Evolutionary conservation across 1,140 invertebrate genomes (phyloP).

Genomic region (Campoletis sonorensis): DNA sequence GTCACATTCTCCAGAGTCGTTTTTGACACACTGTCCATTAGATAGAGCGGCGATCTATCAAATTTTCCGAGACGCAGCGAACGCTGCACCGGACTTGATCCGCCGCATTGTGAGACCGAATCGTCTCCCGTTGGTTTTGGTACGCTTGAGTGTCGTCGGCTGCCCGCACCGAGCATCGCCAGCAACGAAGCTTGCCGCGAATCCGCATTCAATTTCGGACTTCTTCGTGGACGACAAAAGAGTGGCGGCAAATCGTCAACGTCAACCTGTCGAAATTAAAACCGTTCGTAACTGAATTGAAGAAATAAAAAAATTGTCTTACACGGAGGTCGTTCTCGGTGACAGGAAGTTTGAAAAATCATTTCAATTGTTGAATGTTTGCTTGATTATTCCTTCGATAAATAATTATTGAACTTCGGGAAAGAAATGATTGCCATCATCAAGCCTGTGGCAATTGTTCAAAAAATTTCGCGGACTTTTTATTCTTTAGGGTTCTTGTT

Average conservation of each 20-base stretch:
- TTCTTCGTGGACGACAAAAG: constrained; percentile 86
- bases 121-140: constrained; percentile 68
- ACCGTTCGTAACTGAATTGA: neutral
- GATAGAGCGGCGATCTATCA: constrained; percentile 64
- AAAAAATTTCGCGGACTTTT: too few species aligned
- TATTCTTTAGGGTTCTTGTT: too few species aligned
- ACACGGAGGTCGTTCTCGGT: neutral
- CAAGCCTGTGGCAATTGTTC: too few species aligned
- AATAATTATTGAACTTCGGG: too few species aligned
- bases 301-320: too few species aligned
- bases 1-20: constrained; percentile 74
- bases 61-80: constrained; percentile 59
- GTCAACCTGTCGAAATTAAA: constrained; percentile 79
- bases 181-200: constrained; percentile 81
- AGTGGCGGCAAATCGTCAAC: constrained; percentile 86
- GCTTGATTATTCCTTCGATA: too few species aligned
- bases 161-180: constrained; percentile 73
- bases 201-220: constrained; percentile 84
- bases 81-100: constrained; percentile 66
- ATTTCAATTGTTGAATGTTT: neutral
- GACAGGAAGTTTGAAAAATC: neutral
- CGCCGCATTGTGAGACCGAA: constrained; percentile 65
- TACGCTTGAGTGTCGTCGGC: constrained; percentile 78
- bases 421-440: too few species aligned
- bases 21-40: constrained; percentile 73